Conservation (phyloP, 2,797 vertebrate species). For the Sebastes aleutianus region DNA sequence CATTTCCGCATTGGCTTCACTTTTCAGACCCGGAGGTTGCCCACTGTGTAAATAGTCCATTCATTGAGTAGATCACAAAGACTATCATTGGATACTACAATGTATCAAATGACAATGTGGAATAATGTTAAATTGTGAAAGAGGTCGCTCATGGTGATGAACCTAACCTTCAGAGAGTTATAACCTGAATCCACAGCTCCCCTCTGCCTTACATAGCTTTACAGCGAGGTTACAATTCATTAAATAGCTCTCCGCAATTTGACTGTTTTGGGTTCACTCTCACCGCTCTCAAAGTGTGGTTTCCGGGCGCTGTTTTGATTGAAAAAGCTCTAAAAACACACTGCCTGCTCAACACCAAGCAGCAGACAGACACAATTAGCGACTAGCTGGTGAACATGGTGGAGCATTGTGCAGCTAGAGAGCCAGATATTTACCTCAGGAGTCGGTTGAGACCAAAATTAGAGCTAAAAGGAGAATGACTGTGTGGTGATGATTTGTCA, state of each 20-base stretch:
- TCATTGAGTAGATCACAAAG: neutral
- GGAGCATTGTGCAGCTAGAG: no score
- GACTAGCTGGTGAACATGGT: neutral
- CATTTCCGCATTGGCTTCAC: no score
- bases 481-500: no score
- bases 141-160: neutral
- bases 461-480: neutral
- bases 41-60: neutral
- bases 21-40: accelerated
- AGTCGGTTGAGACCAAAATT: neutral
- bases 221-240: no score
- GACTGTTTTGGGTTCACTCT: no score
- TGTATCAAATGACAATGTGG: neutral
- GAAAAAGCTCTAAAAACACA: neutral
- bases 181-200: neutral
- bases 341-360: no score
- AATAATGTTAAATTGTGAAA: neutral
- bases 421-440: neutral
- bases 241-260: no score
- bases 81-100: neutral
- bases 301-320: no score
- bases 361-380: neutral
- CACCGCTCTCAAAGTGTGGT: neutral
- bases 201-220: accelerated
- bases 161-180: neutral